Percentiles rank a stretch among this genome's conserved stretches.
These are phyloP conservation scores for Goniozus legneri DNA, from an alignment of 1,140 invertebrate genomes.

Conservation along the genomic window DNA sequence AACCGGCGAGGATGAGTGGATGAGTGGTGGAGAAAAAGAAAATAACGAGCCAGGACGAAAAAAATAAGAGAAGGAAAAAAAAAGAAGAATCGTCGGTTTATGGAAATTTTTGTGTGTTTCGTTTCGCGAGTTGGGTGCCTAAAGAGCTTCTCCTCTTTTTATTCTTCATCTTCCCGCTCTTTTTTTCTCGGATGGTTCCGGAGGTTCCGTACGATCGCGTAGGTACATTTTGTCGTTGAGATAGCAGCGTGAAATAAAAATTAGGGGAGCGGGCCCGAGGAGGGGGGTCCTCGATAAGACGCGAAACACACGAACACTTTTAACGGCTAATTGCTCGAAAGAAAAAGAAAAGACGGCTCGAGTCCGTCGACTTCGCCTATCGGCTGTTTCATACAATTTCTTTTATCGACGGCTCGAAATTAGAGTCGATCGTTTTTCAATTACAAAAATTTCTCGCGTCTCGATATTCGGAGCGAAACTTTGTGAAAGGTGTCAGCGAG, in stretches of 20 bases:
- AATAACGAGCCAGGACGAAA: constrained; percentile 5
- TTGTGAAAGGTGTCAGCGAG: too few species aligned
- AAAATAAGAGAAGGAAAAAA: constrained; percentile 1
- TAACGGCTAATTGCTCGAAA: constrained; percentile 47
- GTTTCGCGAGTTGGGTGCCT: constrained; percentile 16
- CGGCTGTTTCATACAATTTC: too few species aligned
- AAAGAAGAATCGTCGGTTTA: constrained; percentile 26
- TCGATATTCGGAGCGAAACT: too few species aligned
- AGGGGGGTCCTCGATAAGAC: constrained; percentile 36
- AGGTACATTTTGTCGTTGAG: constrained; percentile 44
- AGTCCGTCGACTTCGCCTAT: too few species aligned
- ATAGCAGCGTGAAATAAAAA: not conserved
- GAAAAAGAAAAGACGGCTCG: constrained; percentile 25
- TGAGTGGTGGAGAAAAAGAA: constrained; percentile 4
- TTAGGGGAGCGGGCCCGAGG: constrained; percentile 16
- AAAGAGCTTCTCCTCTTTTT: too few species aligned
- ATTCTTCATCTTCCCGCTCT: too few species aligned
- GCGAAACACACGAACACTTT: constrained; percentile 45
- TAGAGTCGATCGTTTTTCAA: too few species aligned
- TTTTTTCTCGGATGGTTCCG: too few species aligned
- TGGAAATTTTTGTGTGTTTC: constrained; percentile 32
- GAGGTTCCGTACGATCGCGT: constrained; percentile 28
- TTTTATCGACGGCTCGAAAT: too few species aligned
- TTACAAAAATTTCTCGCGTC: too few species aligned
- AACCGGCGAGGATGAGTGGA: not conserved